These are phyloP conservation scores for Agriopis aurantiaria DNA, from an alignment of 2,888 invertebrate species.

Conservation along the genomic window DNA sequence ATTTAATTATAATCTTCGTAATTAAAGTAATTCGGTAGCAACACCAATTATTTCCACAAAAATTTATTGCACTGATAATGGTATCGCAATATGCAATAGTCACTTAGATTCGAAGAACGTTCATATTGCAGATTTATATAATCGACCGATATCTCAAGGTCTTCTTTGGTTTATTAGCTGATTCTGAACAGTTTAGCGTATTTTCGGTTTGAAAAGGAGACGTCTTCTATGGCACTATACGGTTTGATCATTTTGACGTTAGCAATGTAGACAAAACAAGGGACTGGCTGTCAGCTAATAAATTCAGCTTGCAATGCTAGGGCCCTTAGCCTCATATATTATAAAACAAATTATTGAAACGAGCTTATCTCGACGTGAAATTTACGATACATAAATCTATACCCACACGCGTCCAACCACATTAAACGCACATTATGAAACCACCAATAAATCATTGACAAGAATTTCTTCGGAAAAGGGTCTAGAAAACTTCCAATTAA, in stretches of 20 bases:
- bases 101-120: background rate
- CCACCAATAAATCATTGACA: conserved; percentile 44
- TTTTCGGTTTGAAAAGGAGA: background rate
- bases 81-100: conserved; percentile 21
- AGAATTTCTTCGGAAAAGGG: conserved; percentile 41
- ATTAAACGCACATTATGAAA: conserved; percentile 45
- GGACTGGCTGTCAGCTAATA: conserved; percentile 5
- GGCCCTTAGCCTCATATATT: conserved; percentile 40
- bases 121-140: conserved; percentile 1
- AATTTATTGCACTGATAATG: conserved; percentile 17
- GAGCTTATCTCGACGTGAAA: conserved; percentile 37
- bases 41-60: conserved; percentile 17
- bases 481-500: conserved; percentile 58
- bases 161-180: background rate
- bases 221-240: no score
- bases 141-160: background rate
- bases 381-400: conserved; percentile 61
- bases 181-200: background rate
- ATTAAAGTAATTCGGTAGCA: conserved; percentile 18
- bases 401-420: conserved; percentile 48
- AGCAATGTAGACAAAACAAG: conserved; percentile 9
- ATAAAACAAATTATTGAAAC: conserved; percentile 41
- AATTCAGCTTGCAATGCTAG: conserved; percentile 9
- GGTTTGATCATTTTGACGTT: background rate
- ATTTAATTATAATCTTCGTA: conserved; percentile 1